Evolutionary conservation across 2,888 invertebrate genomes (phyloP).

Genomic region (Xanthia togata): DNA sequence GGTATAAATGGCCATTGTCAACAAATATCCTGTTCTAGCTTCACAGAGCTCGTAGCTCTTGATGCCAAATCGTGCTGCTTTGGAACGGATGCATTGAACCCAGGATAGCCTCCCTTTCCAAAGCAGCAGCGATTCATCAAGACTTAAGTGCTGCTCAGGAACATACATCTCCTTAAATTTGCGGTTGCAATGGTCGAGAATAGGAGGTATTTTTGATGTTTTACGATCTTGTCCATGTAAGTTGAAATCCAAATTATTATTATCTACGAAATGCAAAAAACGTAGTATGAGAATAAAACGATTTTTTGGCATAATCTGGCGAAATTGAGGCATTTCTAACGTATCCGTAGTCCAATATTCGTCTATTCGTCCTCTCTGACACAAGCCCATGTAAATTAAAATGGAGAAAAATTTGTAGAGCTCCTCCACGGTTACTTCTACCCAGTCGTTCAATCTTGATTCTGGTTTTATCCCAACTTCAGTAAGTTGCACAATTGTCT

Average conservation of each 20-base stretch:
- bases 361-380: conserved; percentile 35
- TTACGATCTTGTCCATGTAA: conserved; percentile 29
- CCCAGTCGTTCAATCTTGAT: conserved; percentile 33
- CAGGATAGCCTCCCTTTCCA: conserved; percentile 51
- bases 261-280: conserved; percentile 49
- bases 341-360: conserved; percentile 44
- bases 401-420: conserved; percentile 32
- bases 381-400: conserved; percentile 35
- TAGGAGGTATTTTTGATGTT: conserved; percentile 30
- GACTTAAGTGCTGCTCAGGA: conserved; percentile 22
- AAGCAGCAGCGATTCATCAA: conserved; percentile 57
- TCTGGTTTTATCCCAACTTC: conserved; percentile 22
- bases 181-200: conserved; percentile 40
- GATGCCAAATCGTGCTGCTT: conserved; percentile 55
- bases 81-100: conserved; percentile 53
- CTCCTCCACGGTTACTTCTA: conserved; percentile 26
- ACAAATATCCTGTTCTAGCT: conserved; percentile 36
- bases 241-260: conserved; percentile 18
- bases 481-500: not conserved
- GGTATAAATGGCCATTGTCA: conserved; percentile 29
- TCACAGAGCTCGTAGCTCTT: conserved; percentile 54
- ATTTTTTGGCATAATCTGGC: conserved; percentile 42
- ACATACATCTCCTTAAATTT: conserved; percentile 32
- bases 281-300: conserved; percentile 32
- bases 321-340: conserved; percentile 46